Evolutionary conservation across 2,888 invertebrate species (phyloP).

Genomic region (Campoplex capitator): DNA sequence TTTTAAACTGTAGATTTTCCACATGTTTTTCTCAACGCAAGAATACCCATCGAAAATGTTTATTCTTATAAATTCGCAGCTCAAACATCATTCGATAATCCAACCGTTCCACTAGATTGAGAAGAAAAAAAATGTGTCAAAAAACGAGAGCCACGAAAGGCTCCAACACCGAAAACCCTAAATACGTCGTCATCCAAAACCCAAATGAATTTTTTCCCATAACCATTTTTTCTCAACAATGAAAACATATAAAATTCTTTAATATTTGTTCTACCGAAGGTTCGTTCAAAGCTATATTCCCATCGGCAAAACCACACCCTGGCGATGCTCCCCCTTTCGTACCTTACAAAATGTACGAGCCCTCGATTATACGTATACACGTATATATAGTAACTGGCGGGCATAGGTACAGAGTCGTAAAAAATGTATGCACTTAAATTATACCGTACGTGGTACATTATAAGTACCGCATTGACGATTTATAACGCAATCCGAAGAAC

Average conservation of each 20-base stretch:
- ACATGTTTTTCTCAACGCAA: not conserved
- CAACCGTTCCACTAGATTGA: not conserved
- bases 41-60: not conserved
- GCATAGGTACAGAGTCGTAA: conserved; percentile 55
- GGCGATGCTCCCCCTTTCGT: conserved; percentile 26
- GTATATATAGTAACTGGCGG: conserved; percentile 6
- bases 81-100: not conserved
- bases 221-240: not conserved
- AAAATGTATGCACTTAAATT: conserved; percentile 71
- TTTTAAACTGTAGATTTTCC: not conserved
- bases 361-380: conserved; percentile 40
- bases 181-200: not conserved
- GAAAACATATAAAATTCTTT: conserved; percentile 13
- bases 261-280: conserved; percentile 35
- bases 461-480: conserved; percentile 71
- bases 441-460: conserved; percentile 71
- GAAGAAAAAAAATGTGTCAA: not conserved
- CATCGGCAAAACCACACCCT: conserved; percentile 43
- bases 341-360: conserved; percentile 48
- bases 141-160: not conserved
- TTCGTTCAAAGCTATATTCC: conserved; percentile 27
- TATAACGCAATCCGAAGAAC: conserved; percentile 71
- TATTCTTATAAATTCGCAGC: not conserved
- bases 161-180: not conserved
- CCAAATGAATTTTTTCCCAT: not conserved